Evolutionary conservation across 2,797 vertebrate species (phyloP).

Genomic region (Pangasius macronema): DNA sequence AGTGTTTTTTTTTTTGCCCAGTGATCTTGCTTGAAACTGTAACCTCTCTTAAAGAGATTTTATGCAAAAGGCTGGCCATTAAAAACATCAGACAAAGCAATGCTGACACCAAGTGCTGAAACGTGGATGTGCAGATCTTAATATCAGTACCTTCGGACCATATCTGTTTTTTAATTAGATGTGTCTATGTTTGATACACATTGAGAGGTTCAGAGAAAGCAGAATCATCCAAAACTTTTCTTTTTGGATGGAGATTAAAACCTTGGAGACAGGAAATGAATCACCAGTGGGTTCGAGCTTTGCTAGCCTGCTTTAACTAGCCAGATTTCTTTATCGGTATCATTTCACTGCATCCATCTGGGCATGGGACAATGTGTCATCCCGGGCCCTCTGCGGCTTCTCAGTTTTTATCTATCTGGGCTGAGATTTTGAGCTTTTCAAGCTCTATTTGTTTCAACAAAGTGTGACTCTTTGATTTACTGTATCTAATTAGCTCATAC

Average conservation of each 20-base stretch:
- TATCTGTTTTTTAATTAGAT: not conserved
- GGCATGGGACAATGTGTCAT: slow-evolving; percentile 22
- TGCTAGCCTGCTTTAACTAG: slow-evolving; percentile 33
- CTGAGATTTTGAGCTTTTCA: slow-evolving; percentile 9
- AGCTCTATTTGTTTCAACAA: slow-evolving; percentile 39
- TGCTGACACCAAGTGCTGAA: slow-evolving; percentile 55
- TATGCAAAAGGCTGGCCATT: not conserved
- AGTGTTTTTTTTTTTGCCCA: not conserved
- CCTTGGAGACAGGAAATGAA: slow-evolving; percentile 15
- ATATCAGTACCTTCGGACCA: not conserved
- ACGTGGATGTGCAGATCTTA: slow-evolving; percentile 21
- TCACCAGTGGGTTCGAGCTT: slow-evolving; percentile 26
- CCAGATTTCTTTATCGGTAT: slow-evolving; percentile 8
- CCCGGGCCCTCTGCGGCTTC: not conserved
- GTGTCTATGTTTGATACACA: not conserved
- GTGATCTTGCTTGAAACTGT: not conserved
- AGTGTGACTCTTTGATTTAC: slow-evolving; percentile 45
- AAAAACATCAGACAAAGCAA: slow-evolving; percentile 12
- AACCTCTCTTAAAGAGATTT: not conserved
- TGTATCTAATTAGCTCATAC: slow-evolving; percentile 49
- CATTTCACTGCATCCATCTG: slow-evolving; percentile 45
- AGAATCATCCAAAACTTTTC: not conserved
- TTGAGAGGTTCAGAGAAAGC: not conserved
- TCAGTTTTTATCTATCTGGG: slow-evolving; percentile 6
- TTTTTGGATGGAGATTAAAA: not conserved